Conservation (phyloP, 2,888 invertebrate species). For the Nephrotoma flavescens region DNA sequence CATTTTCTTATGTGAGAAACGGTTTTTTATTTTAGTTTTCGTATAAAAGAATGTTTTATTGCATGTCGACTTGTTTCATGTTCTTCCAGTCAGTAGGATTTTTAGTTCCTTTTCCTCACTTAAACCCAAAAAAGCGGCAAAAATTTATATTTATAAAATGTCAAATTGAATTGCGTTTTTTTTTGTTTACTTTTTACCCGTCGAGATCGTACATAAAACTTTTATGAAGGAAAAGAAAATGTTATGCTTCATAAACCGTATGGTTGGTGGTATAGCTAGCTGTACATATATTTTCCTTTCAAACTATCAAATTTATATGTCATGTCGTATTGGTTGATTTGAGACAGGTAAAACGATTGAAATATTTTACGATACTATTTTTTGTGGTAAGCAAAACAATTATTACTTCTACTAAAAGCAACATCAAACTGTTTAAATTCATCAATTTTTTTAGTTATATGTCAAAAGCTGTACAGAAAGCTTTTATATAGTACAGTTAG, state of each 20-base stretch:
- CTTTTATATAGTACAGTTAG: too few species aligned
- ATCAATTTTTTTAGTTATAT: too few species aligned
- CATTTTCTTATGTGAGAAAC: neutral
- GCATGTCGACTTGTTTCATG: conserved; percentile 3
- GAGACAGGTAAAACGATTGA: neutral
- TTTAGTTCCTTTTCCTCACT: neutral
- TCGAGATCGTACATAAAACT: neutral
- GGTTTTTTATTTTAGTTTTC: neutral
- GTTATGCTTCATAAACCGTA: neutral
- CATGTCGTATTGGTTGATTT: neutral
- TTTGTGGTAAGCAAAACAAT: too few species aligned
- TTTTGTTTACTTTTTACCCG: neutral
- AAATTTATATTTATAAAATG: neutral
- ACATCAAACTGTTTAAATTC: too few species aligned
- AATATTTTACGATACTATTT: too few species aligned
- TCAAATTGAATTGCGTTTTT: neutral
- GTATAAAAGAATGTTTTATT: conserved; percentile 1
- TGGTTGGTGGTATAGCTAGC: neutral
- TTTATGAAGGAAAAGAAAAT: neutral
- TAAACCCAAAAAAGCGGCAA: neutral
- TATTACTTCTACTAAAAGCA: too few species aligned
- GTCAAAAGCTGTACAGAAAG: too few species aligned
- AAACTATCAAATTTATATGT: neutral
- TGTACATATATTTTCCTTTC: neutral
- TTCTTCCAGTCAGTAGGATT: conserved; percentile 3